These are phyloP conservation scores for Galendromus occidentalis DNA, from an alignment of 1,140 invertebrate genomes.

Conservation along the genomic window DNA sequence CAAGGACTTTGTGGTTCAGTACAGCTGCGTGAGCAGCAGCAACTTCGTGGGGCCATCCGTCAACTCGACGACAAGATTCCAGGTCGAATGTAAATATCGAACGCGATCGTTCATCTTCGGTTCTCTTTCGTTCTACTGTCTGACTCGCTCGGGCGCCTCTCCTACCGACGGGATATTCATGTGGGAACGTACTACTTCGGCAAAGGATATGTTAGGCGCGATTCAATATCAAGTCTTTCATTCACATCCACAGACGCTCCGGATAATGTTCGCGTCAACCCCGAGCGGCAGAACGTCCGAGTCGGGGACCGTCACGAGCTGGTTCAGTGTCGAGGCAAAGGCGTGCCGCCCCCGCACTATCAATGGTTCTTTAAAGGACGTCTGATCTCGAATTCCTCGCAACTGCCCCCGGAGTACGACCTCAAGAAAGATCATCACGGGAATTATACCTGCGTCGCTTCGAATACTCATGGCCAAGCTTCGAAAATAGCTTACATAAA, in stretches of 20 bases:
- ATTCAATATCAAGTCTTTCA: not conserved
- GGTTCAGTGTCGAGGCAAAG: not conserved
- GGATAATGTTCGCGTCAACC: not conserved
- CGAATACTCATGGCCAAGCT: conserved; percentile 48
- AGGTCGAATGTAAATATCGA: conserved; percentile 58
- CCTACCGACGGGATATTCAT: not conserved
- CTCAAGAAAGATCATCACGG: conserved; percentile 41
- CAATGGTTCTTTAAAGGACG: not conserved
- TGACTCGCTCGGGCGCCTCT: conserved; percentile 12
- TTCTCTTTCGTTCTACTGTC: not conserved
- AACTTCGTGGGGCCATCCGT: conserved; percentile 51
- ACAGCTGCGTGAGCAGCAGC: conserved; percentile 53
- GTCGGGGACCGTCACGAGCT: conserved; percentile 5
- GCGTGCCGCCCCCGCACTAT: not conserved
- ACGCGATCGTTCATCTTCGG: conserved; percentile 6
- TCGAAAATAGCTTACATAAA: conserved; percentile 44
- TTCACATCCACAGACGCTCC: not conserved
- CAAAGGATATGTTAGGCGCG: not conserved
- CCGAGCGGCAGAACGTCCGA: not conserved
- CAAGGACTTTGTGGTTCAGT: conserved; percentile 25
- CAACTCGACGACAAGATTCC: conserved; percentile 53
- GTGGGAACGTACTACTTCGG: not conserved
- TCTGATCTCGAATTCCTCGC: not conserved
- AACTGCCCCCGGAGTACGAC: conserved; percentile 31
- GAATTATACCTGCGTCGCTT: conserved; percentile 50